Evolutionary conservation across 2,113 vertebrate species (phyloP).

Genomic region (Cyprinodon brontotheroides): DNA sequence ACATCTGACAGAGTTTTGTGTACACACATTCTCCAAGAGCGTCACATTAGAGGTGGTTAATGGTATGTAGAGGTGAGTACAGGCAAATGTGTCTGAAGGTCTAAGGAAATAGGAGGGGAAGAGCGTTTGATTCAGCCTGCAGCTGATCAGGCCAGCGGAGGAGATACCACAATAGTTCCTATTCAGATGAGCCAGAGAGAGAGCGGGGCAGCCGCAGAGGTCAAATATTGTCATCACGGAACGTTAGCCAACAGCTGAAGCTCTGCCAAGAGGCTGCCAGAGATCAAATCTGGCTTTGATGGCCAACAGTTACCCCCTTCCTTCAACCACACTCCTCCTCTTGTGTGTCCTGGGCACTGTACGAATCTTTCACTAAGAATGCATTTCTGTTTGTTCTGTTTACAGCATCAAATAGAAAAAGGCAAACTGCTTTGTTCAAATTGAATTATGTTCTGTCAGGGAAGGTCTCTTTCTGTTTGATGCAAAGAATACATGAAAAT

Average conservation of each 20-base stretch:
- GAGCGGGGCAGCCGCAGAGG: slow-evolving; percentile 44
- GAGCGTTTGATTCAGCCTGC: slow-evolving; percentile 59
- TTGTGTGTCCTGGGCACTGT: slow-evolving; percentile 44
- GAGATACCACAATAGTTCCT: slow-evolving; percentile 70
- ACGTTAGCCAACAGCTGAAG: slow-evolving; percentile 62
- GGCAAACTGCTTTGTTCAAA: neutral
- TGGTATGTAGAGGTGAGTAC: slow-evolving; percentile 8
- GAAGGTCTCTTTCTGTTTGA: neutral
- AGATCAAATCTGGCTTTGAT: slow-evolving; percentile 68
- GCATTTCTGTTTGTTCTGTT: slow-evolving; percentile 40
- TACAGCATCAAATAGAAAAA: slow-evolving; percentile 10
- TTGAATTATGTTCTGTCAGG: neutral
- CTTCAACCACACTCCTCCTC: slow-evolving; percentile 38
- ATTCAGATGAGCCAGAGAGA: slow-evolving; percentile 68
- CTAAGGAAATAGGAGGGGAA: slow-evolving; percentile 20
- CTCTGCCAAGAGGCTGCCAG: slow-evolving; percentile 63
- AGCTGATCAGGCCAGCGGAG: slow-evolving; percentile 68
- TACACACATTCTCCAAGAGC: neutral
- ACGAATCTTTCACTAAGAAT: slow-evolving; percentile 49
- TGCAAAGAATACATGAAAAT: neutral
- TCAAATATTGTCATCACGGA: slow-evolving; percentile 75
- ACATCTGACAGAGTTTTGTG: slow-evolving; percentile 14
- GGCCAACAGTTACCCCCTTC: slow-evolving; percentile 56
- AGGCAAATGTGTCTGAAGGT: neutral
- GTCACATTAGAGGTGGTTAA: neutral